Base-by-base conservation (phyloP, 2,113 vertebrate genomes). In the Mastomys natalensis region DNA sequence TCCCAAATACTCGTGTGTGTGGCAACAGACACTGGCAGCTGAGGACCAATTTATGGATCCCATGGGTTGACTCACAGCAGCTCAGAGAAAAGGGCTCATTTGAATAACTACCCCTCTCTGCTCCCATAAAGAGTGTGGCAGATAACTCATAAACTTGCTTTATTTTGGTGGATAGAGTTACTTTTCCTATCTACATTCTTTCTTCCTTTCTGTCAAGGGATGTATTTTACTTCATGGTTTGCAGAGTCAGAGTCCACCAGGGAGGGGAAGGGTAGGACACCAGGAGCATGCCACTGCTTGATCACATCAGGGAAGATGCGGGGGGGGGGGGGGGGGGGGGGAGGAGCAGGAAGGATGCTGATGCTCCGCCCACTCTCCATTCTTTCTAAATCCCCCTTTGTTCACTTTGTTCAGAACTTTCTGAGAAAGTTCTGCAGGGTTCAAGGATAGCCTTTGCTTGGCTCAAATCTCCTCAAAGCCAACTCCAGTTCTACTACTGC, bases 71-170 rank as follows among this genome's bases (percentile, higher is more conserved):
- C 90, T 53, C 64, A 60, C 40, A 48, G 72, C 58, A 37, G 85
- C 64, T 26, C 37, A 45, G 85, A 89, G 85, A 73, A 77, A 94
- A 95, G 90, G 88, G 21, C 53, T 96, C 45, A n/a, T 93, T 86
- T 73, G 91, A 95, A 89, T 81, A 96, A 92, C 93, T 31, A 48
- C 66, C 45, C 72, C 64, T 77, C 90, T 94, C 64, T 34, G 66
- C 85, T 72, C 16, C 64, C 43, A 7, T 15, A 58, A 93, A 89
- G n/a, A 95, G 26, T 26, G n/a, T 40, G 86, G 77, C 58, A 78
- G 72, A 93, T 55, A 87, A 62, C 84, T 45, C 7, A 0, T 43
- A 60, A 72, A 45, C 26, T 43, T 92, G 90, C 70, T 86, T 97
- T 93, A 86, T 92, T 96, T 93, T 60, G 77, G 89, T 84, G 22